A percentile compares a stretch with the other conserved stretches of the same genome.
These are phyloP conservation scores for Eremophila alpestris DNA, from an alignment of 2,797 vertebrate genomes.

Conservation along the genomic window DNA sequence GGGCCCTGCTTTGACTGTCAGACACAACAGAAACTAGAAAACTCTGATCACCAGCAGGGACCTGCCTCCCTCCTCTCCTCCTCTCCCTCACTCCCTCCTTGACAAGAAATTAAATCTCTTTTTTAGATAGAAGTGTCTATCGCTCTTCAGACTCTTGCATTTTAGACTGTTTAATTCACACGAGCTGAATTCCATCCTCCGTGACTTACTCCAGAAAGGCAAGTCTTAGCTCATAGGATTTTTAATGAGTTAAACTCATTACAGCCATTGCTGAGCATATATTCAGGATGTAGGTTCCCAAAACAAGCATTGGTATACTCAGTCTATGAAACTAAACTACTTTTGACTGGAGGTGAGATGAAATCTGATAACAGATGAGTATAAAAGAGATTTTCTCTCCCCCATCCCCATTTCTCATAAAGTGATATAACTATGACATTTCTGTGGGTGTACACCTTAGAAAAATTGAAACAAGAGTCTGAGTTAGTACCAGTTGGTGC, in stretches of 20 bases:
- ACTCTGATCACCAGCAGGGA: background rate
- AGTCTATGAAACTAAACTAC: background rate
- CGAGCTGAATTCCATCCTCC: background rate
- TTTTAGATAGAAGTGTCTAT: background rate
- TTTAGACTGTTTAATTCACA: background rate
- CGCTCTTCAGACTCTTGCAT: background rate
- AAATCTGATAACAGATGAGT: background rate
- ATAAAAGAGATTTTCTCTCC: background rate
- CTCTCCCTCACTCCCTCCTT: background rate
- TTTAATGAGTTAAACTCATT: background rate
- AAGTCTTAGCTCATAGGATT: background rate
- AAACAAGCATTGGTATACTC: background rate
- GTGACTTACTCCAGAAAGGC: background rate
- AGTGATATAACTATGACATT: background rate
- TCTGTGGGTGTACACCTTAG: background rate
- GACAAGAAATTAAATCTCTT: background rate
- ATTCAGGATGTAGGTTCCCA: background rate
- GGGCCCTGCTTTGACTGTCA: background rate
- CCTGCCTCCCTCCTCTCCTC: background rate
- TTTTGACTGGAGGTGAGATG: background rate
- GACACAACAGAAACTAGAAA: background rate
- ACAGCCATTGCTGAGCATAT: background rate
- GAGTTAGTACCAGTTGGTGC: background rate
- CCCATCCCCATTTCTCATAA: background rate
- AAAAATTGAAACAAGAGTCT: background rate